Evolutionary conservation across 2,797 vertebrate species (phyloP), one percentile per base, ranked within the genome.

Genomic region (Malacoctenus gilli): DNA sequence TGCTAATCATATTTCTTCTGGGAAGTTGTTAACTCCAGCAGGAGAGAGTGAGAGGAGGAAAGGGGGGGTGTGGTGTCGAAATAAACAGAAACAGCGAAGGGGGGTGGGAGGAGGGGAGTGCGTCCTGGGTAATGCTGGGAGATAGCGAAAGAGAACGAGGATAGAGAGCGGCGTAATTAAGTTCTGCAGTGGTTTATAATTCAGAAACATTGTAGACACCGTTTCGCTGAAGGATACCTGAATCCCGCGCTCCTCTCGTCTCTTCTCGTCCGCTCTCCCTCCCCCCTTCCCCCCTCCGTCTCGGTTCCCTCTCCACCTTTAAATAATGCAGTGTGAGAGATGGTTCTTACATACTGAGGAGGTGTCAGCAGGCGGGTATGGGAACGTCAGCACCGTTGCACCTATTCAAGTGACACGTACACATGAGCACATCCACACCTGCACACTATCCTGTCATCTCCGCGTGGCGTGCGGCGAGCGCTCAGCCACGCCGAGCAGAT

Each of bases 321-420:
- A 89, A 91, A 91, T 91, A 89, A 92, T 90, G 85, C 87, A 92
- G 72, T 22, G 64, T 37, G 79, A 72, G 75, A 79, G 87, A 85
- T 70, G 79, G 69, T 75, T 85, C 62, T 70, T 85, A 87, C 86
- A 87, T 74, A 83, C 82, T 73, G 84, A 87, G 61, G 76, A 85
- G 79, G 74, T 83, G 79, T 84, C 83, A 76, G 82, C 81, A 74
- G 68, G 75, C 80, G 83, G 87, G 84, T 86, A 83, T 80, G 68
- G 73, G 69, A 83, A 59, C 61, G 39, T 89, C 77, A 77, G 70
- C 68, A 66, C 72, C 74, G 47, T 76, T 78, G 77, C 84, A 88
- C 82, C 83, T 72, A 75, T 59, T 80, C 72, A 74, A 72, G 71
- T 85, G 79, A 80, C 86, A 89, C 73, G 49, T 46, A 21, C 51